These are phyloP conservation scores for Heliconius hewitsoni DNA, from an alignment of 1,140 invertebrate species.

Conservation along the genomic window DNA sequence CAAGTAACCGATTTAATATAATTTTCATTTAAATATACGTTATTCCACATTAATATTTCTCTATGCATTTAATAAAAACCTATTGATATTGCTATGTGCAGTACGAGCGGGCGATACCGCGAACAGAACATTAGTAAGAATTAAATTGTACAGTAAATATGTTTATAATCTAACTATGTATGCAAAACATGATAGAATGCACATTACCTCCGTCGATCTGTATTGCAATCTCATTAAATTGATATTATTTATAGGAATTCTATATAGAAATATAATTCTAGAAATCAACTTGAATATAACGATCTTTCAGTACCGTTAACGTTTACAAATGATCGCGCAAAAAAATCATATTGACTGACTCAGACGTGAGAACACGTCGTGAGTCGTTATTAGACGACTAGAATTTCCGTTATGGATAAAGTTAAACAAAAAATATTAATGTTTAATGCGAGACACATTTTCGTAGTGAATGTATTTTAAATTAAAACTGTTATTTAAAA, in stretches of 20 bases:
- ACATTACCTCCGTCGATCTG: not conserved
- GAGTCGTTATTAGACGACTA: not conserved
- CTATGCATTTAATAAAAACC: too few species aligned
- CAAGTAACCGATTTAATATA: too few species aligned
- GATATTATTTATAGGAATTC: not conserved
- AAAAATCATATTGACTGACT: not conserved
- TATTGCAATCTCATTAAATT: not conserved
- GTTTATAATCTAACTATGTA: not conserved
- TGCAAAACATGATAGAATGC: not conserved
- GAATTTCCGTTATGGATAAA: not conserved
- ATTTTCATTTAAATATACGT: too few species aligned
- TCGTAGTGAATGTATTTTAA: not conserved
- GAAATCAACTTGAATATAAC: conserved; percentile 1
- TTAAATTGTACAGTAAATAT: too few species aligned
- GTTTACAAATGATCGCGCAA: not conserved
- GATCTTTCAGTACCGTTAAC: not conserved
- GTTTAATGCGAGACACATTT: not conserved
- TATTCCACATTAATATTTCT: too few species aligned
- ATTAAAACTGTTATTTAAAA: too few species aligned
- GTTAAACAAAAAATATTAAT: not conserved
- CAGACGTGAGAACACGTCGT: not conserved
- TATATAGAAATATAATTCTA: not conserved
- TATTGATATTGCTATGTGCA: too few species aligned
- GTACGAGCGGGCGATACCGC: too few species aligned
- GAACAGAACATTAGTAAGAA: too few species aligned